phyloP scores from a whole-genome alignment of 1,140 invertebrate species.

The Brachionus paranguensis region DNA sequence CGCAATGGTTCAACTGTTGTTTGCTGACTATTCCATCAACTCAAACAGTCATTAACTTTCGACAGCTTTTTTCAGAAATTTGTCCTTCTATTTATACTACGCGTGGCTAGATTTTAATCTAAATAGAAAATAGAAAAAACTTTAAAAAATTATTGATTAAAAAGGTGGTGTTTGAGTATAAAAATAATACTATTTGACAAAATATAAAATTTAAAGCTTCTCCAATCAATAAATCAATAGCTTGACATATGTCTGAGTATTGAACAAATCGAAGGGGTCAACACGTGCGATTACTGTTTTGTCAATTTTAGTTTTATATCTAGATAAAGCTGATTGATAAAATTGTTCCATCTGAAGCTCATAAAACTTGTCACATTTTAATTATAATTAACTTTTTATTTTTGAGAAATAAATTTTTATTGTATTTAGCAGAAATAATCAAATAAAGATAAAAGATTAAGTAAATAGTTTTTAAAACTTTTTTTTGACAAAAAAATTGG shows the following conservation, averaged over 20 bases:
- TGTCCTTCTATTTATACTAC: background rate
- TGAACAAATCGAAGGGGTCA: background rate
- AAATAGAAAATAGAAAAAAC: background rate
- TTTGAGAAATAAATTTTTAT: background rate
- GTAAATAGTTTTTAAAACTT: no score
- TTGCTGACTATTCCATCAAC: background rate
- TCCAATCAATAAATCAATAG: constrained; percentile 18
- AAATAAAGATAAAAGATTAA: background rate
- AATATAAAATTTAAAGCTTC: background rate
- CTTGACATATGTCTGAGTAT: background rate
- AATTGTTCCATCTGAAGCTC: background rate
- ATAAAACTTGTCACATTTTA: background rate
- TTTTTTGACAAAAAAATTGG: no score
- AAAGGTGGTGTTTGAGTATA: background rate
- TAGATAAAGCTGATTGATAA: background rate
- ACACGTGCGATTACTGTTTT: constrained; percentile 10
- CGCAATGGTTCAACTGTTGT: background rate
- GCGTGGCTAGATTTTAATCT: background rate
- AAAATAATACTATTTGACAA: background rate
- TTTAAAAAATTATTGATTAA: background rate
- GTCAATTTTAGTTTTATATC: background rate
- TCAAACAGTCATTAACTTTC: background rate
- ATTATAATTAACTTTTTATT: background rate
- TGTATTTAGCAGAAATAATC: background rate
- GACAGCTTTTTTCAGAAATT: background rate